These are phyloP conservation scores for Plutella xylostella DNA, from an alignment of 2,888 invertebrate species.

Conservation along the genomic window DNA sequence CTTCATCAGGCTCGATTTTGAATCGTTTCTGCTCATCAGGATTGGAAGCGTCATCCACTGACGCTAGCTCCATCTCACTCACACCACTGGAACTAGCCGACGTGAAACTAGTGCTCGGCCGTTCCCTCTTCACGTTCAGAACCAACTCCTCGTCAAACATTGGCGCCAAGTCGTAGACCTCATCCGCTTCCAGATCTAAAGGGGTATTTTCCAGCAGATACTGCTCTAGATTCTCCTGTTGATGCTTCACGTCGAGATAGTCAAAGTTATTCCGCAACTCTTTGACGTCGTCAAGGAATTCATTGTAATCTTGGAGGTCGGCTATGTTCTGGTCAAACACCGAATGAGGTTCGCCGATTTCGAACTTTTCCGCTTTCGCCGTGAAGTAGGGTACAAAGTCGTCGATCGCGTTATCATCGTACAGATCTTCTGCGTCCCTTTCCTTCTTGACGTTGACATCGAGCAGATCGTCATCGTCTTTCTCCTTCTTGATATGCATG, in stretches of 20 bases:
- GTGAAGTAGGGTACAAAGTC: conserved; percentile 55
- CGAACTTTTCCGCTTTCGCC: conserved; percentile 41
- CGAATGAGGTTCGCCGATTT: conserved; percentile 47
- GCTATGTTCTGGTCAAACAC: conserved; percentile 70
- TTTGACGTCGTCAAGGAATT: conserved; percentile 45
- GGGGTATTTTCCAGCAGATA: conserved; percentile 58
- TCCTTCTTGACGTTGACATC: conserved; percentile 47
- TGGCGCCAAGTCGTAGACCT: conserved; percentile 47
- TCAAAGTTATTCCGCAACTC: conserved; percentile 50
- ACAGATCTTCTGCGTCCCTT: conserved; percentile 38
- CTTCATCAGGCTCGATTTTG: conserved; percentile 59
- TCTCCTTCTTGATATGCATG: conserved; percentile 55
- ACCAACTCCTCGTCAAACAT: conserved; percentile 55
- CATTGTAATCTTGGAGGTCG: conserved; percentile 67
- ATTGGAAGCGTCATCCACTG: conserved; percentile 28
- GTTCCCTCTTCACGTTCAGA: conserved; percentile 52
- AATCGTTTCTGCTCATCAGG: conserved; percentile 51
- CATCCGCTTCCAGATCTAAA: conserved; percentile 33
- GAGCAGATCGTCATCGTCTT: conserved; percentile 23
- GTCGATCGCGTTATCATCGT: conserved; percentile 57
- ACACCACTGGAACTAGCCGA: conserved; percentile 60
- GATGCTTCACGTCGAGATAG: conserved; percentile 48
- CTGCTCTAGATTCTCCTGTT: conserved; percentile 49
- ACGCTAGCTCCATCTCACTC: conserved; percentile 54
- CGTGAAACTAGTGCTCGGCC: conserved; percentile 64